Evolutionary conservation across 2,113 vertebrate species (phyloP).

Genomic region (Gulo gulo): DNA sequence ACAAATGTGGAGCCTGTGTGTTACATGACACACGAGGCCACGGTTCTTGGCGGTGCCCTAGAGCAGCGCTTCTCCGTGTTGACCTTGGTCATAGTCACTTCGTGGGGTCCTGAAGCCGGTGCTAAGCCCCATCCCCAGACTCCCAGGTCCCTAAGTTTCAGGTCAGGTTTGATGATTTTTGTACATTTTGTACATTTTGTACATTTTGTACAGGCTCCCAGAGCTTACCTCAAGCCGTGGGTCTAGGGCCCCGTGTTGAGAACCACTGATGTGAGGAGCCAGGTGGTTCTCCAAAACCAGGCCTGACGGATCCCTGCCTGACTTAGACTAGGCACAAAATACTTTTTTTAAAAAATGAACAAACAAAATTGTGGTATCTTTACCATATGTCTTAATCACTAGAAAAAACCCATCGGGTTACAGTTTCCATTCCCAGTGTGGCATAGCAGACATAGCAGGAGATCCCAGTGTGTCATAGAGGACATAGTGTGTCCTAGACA

Average conservation of each 20-base stretch:
- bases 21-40: neutral
- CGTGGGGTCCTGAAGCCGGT: neutral
- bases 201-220: neutral
- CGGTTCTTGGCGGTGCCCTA: accelerated
- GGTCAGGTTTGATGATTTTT: neutral
- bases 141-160: neutral
- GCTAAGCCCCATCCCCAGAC: neutral
- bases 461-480: too few species aligned
- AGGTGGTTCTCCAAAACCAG: neutral
- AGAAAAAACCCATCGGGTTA: neutral
- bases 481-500: neutral
- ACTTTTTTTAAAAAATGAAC: neutral
- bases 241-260: accelerated
- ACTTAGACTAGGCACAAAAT: neutral
- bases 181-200: neutral
- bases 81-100: neutral
- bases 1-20: neutral
- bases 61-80: neutral
- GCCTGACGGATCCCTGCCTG: neutral
- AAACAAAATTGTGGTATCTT: neutral
- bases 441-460: too few species aligned
- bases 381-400: neutral
- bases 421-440: neutral
- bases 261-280: neutral
- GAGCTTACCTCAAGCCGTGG: too few species aligned